Conservation (phyloP, 2,113 vertebrate genomes). For the Theropithecus gelada region DNA sequence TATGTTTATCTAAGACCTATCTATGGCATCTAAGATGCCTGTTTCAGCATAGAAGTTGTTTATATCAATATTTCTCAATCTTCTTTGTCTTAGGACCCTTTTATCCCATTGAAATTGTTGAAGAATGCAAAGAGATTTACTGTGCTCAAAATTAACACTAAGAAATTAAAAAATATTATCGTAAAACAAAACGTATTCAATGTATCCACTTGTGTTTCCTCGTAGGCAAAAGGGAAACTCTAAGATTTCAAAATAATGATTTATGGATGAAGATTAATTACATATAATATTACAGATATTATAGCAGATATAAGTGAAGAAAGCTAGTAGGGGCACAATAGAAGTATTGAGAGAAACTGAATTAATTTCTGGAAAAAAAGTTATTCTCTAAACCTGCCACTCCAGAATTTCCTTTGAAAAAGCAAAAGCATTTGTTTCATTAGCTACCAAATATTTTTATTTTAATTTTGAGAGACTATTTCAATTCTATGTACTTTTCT, state of each 20-base stretch:
- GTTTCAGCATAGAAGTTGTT: not conserved
- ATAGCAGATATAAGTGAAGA: not conserved
- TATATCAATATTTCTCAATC: not conserved
- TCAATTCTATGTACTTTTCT: not conserved
- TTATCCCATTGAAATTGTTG: not conserved
- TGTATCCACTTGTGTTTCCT: not conserved
- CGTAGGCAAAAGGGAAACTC: not conserved
- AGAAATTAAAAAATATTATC: not conserved
- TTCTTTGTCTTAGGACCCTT: not conserved
- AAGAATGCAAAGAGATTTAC: not conserved
- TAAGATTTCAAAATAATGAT: not conserved
- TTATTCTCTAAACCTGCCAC: not conserved
- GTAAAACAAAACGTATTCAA: not conserved
- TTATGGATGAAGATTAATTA: not conserved
- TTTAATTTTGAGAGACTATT: conserved; percentile 13
- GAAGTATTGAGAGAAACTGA: not conserved
- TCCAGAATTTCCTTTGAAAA: not conserved
- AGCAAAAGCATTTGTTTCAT: not conserved
- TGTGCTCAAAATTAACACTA: not conserved
- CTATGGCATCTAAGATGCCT: too few species aligned
- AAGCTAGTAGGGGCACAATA: not conserved
- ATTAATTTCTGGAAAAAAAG: not conserved
- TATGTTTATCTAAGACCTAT: not conserved
- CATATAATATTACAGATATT: not conserved
- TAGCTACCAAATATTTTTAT: not conserved